Evolutionary conservation across 2,888 invertebrate genomes (phyloP).

Genomic region (Folsomia candida): DNA sequence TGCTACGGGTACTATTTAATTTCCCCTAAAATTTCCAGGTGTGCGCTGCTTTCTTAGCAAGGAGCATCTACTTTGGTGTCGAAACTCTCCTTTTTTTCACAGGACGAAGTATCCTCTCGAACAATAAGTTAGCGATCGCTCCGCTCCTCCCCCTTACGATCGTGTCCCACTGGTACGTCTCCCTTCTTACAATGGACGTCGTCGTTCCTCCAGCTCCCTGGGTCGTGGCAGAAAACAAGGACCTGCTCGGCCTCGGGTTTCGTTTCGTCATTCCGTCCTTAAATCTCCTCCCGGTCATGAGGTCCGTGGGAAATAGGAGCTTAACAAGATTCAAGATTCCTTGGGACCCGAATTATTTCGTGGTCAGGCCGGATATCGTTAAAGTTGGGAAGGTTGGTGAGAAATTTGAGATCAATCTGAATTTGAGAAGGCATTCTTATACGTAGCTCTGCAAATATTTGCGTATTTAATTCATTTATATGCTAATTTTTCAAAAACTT

Average conservation of each 20-base stretch:
- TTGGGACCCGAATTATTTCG: neutral
- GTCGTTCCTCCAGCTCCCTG: neutral
- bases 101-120: neutral
- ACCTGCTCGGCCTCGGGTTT: neutral
- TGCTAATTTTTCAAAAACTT: no score
- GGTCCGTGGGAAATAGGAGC: neutral
- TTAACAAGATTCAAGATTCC: neutral
- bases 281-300: neutral
- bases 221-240: neutral
- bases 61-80: neutral
- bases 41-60: neutral
- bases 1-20: neutral
- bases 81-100: neutral
- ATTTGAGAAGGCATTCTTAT: neutral
- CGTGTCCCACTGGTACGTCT: neutral
- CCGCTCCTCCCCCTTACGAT: neutral
- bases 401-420: neutral
- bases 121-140: no score
- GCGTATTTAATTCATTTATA: no score
- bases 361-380: neutral
- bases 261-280: neutral
- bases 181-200: neutral
- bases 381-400: neutral
- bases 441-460: neutral
- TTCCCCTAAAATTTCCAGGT: neutral